Evolutionary conservation across 2,797 vertebrate genomes (phyloP), one percentile per base, ranked within the genome.

Genomic region (Syngnathus rostellatus): DNA sequence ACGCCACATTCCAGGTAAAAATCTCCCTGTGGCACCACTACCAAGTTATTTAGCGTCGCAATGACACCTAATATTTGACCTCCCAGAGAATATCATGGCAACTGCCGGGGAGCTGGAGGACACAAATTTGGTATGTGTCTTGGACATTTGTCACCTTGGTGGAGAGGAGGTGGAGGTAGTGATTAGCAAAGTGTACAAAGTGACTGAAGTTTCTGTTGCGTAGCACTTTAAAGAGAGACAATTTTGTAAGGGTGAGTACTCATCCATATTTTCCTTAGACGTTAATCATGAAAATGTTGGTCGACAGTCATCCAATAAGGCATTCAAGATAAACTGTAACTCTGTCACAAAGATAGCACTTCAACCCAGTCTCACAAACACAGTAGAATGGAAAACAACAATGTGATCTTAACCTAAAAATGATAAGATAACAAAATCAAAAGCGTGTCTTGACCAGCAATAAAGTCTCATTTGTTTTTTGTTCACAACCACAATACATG

Each of bases 91-190:
- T 64, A 74, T 92, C 75, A 54, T 94, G 72, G 85, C 72, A 74
- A 92, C 92, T 2, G 91, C 88, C 0, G 59, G 71, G 57, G 88
- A 92, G 43, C 82, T 94, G 41, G 92, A 93, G 62, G 89, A 84
- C 55, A 75, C 74, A 2, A 91, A 89, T 1, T 81, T 96, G 6
- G 78, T 96, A 73, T 93, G 92, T 71, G 74, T 97, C 79, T 80
- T 98, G 82, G 94, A 96, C 72, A 65, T 95, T 63, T 96, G 92
- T 83, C 91, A 91, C 81, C 87, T 98, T 67, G 92, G 90, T 48
- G 91, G 88, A 68, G 83, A 92, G 65, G 82, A 89, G 63, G 82
- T 93, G 43, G 94, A 99, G 84, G 88, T 95, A 62, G 81, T 91
- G 74, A 85, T 98, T 78, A 92, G 84, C 78, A 95, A 93, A 85